Evolutionary conservation across 2,113 vertebrate genomes (phyloP), one percentile per base, ranked within the genome.

Genomic region (Campylorhamphus procurvoides): DNA sequence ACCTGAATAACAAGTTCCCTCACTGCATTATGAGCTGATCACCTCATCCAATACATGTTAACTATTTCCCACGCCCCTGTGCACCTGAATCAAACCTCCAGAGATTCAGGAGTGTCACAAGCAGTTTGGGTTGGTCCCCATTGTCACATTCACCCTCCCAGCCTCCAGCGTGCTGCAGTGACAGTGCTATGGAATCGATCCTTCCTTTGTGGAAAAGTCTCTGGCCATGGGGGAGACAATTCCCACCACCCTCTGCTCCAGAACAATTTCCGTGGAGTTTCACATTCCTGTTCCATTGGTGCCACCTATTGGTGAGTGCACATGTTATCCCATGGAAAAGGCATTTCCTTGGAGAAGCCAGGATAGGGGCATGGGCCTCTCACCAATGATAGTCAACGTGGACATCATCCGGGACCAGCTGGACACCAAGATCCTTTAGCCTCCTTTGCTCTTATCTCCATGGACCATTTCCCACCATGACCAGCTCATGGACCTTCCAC

Each of bases 261-360:
- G 49, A 49, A 76, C 63, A 69, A 72, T 94, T 79, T 94, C 81
- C 84, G 75, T 79, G 14, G 56, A 10, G 3, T 35, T 85, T 87
- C n/a, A 0, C 18, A 96, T 97, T 96, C 71, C 91, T 92, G 71
- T 95, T 94, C 91, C 77, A 82, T 14, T 93, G 84, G 91, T 96
- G 96, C 93, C 96, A 96, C 94, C 96, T 97, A 96, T 96, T 91
- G 95, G 91, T 66, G 55, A 89, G 86, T 84, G 91, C 52, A 86
- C 60, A 39, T 15, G 53, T 18, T 83, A 82, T 23, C 23, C 56
- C 80, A 49, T 5, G 29, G 44, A 50, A 94, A 39, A 27, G n/a
- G 13, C 4, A 2, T 44, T 87, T 71, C 47, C 68, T 63, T 67
- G 35, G 47, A 60, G 40, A 39, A 60, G 56, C 2, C 0, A 5